Base-by-base conservation (phyloP, 2,888 invertebrate genomes). In the Oscheius sp. region DNA sequence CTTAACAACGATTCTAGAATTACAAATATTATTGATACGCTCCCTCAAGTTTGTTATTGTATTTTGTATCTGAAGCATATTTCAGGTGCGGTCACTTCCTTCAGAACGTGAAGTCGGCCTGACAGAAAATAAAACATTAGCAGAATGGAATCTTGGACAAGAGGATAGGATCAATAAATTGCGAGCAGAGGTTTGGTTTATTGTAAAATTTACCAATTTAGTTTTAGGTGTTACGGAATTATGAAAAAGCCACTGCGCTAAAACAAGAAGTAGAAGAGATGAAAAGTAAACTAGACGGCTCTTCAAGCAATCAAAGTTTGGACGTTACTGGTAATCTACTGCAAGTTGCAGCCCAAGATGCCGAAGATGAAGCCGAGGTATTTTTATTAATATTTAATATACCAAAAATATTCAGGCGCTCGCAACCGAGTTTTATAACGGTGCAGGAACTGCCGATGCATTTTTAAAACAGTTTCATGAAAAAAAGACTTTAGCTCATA, bases 321-420 rank as follows among this genome's bases (percentile, higher is more conserved):
- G 97, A 96, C 84, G 94, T 94, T 27, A 93, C 94, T 0, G 91
- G 94, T 76, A 96, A 95, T 0, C 90, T 96, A 59, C 91, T 98
- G 16, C 95, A 96, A 91, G 93, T 96, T 12, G 93, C 95, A 13
- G 94, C 95, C 29, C 94, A 95, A 43, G 94, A 96, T 90, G 93
- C 93, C 70, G 98, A 98, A 89, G 96, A 97, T 88, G 93, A 94
- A 87, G 94, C 96, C 0, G 98, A 98, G 89, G 92, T 92, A 64
- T n/a, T 18, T 18, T 49, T 5, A 18, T 49, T 49, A 7, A 7
- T 21, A 18, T 7, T 18, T 49, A 7, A 49, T 16, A 49, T 49
- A 23, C 25, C 23, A n/a, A 25, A 21, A 9, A 46, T 23, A 6
- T 81, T 72, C 55, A 84, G 84, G 73, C 70, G 3, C 58, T 87